Percentiles rank a stretch among this genome's conserved stretches.
These are phyloP conservation scores for Synanthedon vespiformis DNA, from an alignment of 2,888 invertebrate species.

Conservation along the genomic window DNA sequence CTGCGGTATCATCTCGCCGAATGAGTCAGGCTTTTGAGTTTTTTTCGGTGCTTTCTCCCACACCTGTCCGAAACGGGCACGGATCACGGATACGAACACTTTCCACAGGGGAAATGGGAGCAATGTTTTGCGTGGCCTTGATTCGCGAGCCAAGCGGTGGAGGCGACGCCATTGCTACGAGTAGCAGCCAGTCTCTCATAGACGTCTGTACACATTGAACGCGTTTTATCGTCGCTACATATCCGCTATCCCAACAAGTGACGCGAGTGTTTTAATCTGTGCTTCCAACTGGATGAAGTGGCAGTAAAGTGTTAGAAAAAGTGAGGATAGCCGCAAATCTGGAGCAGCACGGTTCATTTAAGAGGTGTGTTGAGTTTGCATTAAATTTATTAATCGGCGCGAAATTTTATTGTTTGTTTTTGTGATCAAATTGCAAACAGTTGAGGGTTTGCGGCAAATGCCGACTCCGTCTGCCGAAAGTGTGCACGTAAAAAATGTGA, in stretches of 20 bases:
- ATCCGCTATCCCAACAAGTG: slow-evolving; percentile 19
- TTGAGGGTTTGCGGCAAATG: slow-evolving; percentile 6
- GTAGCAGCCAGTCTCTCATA: slow-evolving; percentile 31
- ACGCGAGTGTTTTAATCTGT: slow-evolving; percentile 30
- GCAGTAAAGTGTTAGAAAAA: slow-evolving; percentile 15
- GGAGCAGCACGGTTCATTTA: slow-evolving; percentile 41
- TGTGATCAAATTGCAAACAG: slow-evolving; percentile 20
- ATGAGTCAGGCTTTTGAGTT: slow-evolving; percentile 56
- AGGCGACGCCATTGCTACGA: slow-evolving; percentile 11
- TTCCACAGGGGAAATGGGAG: slow-evolving; percentile 65
- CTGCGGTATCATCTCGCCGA: slow-evolving; percentile 41
- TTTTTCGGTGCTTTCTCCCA: slow-evolving; percentile 67
- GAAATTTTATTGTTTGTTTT: slow-evolving; percentile 19
- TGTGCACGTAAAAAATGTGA: slow-evolving; percentile 36
- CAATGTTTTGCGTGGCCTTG: slow-evolving; percentile 64
- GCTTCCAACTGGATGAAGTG: slow-evolving; percentile 2
- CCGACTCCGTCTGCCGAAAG: not conserved
- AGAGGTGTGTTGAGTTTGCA: slow-evolving; percentile 35
- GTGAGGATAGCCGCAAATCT: slow-evolving; percentile 52
- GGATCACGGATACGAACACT: slow-evolving; percentile 64
- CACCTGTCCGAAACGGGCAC: slow-evolving; percentile 62
- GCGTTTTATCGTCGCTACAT: slow-evolving; percentile 14
- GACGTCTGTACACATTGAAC: slow-evolving; percentile 20
- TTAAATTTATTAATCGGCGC: slow-evolving; percentile 3
- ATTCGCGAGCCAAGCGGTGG: slow-evolving; percentile 31